Evolutionary conservation across 2,888 invertebrate genomes (phyloP).

Genomic region (Aproaerema taeniolella): DNA sequence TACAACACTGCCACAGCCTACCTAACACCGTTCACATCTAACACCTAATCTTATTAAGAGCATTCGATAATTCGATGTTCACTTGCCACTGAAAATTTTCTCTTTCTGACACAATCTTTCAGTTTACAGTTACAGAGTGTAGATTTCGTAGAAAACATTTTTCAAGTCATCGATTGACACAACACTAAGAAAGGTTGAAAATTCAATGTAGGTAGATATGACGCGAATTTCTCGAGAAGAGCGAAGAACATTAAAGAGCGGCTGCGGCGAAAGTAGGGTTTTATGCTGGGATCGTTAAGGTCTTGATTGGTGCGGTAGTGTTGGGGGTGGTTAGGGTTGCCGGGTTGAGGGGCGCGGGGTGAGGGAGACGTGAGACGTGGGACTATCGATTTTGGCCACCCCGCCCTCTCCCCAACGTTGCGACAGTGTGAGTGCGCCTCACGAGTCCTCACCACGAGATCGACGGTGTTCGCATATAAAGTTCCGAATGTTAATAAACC

Average conservation of each 20-base stretch:
- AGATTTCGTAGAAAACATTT: too few species aligned
- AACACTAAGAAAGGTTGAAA: constrained; percentile 5
- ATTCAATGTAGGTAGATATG: constrained; percentile 10
- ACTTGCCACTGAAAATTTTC: too few species aligned
- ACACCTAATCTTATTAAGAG: too few species aligned
- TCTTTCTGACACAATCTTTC: too few species aligned
- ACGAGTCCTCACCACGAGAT: constrained; percentile 53
- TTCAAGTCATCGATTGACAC: constrained; percentile 26
- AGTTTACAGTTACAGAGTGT: too few species aligned
- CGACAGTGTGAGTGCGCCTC: constrained; percentile 70
- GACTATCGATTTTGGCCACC: constrained; percentile 74
- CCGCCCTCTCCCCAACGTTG: constrained; percentile 67
- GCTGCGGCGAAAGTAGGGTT: constrained; percentile 41
- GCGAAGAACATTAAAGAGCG: neutral
- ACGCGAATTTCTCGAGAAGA: constrained; percentile 3
- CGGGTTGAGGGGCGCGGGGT: constrained; percentile 37
- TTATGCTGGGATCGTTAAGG: constrained; percentile 59
- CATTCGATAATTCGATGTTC: too few species aligned
- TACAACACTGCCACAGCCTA: neutral
- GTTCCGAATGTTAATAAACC: constrained; percentile 56
- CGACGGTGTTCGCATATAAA: constrained; percentile 41
- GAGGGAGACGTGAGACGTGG: constrained; percentile 64
- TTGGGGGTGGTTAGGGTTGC: constrained; percentile 71
- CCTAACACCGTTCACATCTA: neutral
- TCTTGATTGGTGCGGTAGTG: constrained; percentile 60